These are phyloP conservation scores for Pemphigus obesinymphae DNA, from an alignment of 1,140 invertebrate genomes.

Conservation along the genomic window DNA sequence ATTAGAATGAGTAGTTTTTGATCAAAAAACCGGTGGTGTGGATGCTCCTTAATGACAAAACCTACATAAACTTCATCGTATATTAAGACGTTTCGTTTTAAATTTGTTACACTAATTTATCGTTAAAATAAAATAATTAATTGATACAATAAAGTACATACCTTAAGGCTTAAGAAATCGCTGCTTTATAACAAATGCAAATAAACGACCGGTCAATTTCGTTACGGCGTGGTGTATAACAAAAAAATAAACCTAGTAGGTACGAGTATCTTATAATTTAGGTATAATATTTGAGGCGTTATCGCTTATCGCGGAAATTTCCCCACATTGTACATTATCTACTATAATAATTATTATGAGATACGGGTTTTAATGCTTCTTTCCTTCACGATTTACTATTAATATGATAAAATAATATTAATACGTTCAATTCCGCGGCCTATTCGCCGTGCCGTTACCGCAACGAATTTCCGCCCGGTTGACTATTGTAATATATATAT, in stretches of 20 bases:
- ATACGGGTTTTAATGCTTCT: slow-evolving; percentile 15
- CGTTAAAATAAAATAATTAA: no score
- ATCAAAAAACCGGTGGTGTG: no score
- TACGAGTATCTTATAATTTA: slow-evolving; percentile 14
- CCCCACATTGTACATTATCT: no score
- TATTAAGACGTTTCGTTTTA: no score
- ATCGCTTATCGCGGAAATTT: slow-evolving; percentile 5
- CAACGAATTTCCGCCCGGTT: slow-evolving; percentile 14
- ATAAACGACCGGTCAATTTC: background rate
- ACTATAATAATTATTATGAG: background rate
- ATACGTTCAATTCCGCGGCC: slow-evolving; percentile 21
- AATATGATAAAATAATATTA: slow-evolving; percentile 7
- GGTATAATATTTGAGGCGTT: background rate
- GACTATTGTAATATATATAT: slow-evolving; percentile 21
- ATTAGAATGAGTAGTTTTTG: no score
- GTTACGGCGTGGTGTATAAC: slow-evolving; percentile 10
- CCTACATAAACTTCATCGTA: no score
- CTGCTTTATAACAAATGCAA: background rate
- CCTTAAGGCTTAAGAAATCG: no score
- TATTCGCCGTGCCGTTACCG: slow-evolving; percentile 10
- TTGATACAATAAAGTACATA: no score
- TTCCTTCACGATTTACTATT: slow-evolving; percentile 13
- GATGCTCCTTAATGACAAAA: no score
- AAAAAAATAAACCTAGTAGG: slow-evolving; percentile 13
- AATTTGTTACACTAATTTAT: no score